phyloP scores from a whole-genome alignment of 2,797 vertebrate genomes.

The Phylloscopus collybita region DNA sequence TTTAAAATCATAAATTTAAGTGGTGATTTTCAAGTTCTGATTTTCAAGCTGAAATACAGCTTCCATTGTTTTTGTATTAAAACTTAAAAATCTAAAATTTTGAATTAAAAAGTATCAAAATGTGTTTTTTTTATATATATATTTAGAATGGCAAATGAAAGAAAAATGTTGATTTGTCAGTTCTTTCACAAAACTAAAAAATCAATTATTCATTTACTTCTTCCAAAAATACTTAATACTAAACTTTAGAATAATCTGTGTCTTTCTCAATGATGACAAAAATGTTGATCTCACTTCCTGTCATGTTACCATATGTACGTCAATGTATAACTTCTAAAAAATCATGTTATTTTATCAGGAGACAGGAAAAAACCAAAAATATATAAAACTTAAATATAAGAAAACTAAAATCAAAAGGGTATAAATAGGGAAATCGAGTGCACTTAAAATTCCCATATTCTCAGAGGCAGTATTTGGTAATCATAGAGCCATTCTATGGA shows the following conservation, averaged over 20 bases:
- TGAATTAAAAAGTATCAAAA: neutral
- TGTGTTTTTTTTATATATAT: neutral
- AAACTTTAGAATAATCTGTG: neutral
- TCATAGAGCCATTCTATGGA: neutral
- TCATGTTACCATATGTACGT: neutral
- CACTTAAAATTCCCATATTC: neutral
- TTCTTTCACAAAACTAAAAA: neutral
- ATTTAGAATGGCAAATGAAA: neutral
- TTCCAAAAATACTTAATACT: neutral
- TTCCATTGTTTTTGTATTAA: neutral
- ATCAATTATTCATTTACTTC: neutral
- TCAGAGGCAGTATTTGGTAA: neutral
- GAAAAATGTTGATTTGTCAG: neutral
- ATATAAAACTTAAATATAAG: neutral
- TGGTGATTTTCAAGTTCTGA: neutral
- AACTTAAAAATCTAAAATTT: neutral
- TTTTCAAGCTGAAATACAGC: neutral
- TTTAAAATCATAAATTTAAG: neutral
- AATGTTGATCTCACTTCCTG: neutral
- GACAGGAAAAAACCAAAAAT: neutral
- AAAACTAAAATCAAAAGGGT: neutral
- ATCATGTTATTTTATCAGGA: neutral
- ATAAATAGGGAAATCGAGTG: neutral
- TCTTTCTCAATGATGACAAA: neutral
- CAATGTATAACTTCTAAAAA: neutral